Evolutionary conservation across 1,140 invertebrate genomes (phyloP).

Genomic region (Drosophila tsacasi): DNA sequence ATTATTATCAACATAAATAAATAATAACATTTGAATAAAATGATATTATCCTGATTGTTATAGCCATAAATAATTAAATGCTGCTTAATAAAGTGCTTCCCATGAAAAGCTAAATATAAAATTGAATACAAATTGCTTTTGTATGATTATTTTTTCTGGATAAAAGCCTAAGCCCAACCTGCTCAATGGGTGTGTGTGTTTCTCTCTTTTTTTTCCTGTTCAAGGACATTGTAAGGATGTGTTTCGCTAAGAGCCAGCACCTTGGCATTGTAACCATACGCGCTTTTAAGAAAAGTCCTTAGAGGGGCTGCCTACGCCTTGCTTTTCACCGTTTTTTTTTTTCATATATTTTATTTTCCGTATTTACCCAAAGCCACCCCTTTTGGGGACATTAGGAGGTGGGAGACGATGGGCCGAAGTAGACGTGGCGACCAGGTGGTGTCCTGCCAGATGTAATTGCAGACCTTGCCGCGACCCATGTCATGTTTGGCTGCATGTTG

Average conservation of each 20-base stretch:
- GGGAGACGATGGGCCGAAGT: too few species aligned
- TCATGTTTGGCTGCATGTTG: slow-evolving; percentile 14
- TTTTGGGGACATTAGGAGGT: neutral
- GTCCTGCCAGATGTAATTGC: slow-evolving; percentile 21
- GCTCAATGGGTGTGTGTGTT: neutral
- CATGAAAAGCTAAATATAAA: neutral
- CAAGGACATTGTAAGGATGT: slow-evolving; percentile 15
- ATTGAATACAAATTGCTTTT: slow-evolving; percentile 7
- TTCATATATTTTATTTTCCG: neutral
- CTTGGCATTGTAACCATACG: neutral
- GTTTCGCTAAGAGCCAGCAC: neutral
- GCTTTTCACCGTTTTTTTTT: slow-evolving; percentile 3
- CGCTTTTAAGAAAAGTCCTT: slow-evolving; percentile 10
- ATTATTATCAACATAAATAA: neutral
- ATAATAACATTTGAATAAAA: too few species aligned
- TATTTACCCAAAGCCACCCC: neutral
- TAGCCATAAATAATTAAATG: neutral
- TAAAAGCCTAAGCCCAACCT: neutral
- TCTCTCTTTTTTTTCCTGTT: neutral
- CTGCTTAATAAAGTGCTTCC: neutral
- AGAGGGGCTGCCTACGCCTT: slow-evolving; percentile 7
- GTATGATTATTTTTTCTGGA: neutral
- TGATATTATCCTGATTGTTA: neutral
- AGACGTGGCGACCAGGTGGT: neutral
- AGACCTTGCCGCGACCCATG: slow-evolving; percentile 8